These are phyloP conservation scores for Clanis bilineata DNA, from an alignment of 2,888 invertebrate genomes.

Conservation along the genomic window DNA sequence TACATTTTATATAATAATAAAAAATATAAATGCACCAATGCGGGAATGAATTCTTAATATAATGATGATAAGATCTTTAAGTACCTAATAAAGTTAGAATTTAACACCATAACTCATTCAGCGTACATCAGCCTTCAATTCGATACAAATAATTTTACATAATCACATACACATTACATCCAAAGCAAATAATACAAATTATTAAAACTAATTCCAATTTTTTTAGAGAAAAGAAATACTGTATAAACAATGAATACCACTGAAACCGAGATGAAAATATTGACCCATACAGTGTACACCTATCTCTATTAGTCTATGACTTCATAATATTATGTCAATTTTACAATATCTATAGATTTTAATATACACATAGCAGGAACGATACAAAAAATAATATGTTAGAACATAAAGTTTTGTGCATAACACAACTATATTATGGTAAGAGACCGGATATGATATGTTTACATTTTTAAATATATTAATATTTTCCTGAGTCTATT, in stretches of 20 bases:
- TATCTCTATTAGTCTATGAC: constrained; percentile 10
- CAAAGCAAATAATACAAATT: not conserved
- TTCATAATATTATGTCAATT: constrained; percentile 1
- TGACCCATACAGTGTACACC: not conserved
- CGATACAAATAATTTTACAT: constrained; percentile 8
- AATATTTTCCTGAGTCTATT: too few relatives aligned
- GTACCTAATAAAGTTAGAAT: constrained; percentile 31
- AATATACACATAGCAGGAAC: constrained; percentile 16
- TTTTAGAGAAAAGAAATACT: not conserved
- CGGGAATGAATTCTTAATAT: constrained; percentile 38
- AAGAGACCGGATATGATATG: not conserved
- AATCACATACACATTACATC: constrained; percentile 1
- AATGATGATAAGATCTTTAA: constrained; percentile 40
- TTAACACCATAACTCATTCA: constrained; percentile 18
- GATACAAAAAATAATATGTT: constrained; percentile 2
- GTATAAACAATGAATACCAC: not conserved
- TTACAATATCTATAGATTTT: constrained; percentile 1
- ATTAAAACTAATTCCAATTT: not conserved
- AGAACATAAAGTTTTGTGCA: constrained; percentile 1
- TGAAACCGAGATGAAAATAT: not conserved
- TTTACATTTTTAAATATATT: too few relatives aligned
- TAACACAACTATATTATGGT: not conserved
- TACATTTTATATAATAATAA: constrained; percentile 26
- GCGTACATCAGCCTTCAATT: constrained; percentile 36
- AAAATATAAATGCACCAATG: constrained; percentile 59